These are phyloP conservation scores for Narcine bancroftii DNA, from an alignment of 2,113 vertebrate species.

Conservation along the genomic window DNA sequence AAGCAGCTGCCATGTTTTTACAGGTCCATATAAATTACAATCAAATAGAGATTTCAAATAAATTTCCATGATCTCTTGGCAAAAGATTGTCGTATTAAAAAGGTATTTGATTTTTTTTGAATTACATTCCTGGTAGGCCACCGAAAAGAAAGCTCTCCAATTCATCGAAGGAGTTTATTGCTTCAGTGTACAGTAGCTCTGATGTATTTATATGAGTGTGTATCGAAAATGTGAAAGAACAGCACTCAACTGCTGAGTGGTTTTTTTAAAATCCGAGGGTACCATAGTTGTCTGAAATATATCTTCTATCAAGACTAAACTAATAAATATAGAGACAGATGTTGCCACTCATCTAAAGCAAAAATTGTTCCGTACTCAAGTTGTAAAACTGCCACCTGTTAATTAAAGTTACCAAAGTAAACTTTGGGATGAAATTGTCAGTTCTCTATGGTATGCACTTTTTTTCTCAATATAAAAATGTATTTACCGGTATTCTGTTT, in stretches of 20 bases:
- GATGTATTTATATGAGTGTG: conserved; percentile 27
- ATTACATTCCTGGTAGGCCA: conserved; percentile 27
- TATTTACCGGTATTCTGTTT: background rate
- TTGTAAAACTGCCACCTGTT: conserved; percentile 2
- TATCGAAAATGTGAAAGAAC: conserved; percentile 6
- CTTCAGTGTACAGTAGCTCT: conserved; percentile 27
- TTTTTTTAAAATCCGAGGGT: background rate
- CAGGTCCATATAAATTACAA: conserved; percentile 35
- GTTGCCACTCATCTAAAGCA: background rate
- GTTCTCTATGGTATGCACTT: background rate
- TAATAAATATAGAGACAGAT: conserved; percentile 23
- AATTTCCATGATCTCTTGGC: conserved; percentile 27
- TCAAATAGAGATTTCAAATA: conserved; percentile 35
- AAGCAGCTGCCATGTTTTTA: conserved; percentile 35
- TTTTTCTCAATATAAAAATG: background rate
- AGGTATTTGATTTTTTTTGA: conserved; percentile 34
- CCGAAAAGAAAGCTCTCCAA: conserved; percentile 31
- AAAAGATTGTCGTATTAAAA: conserved; percentile 31
- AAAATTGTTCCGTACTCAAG: background rate
- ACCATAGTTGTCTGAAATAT: conserved; percentile 5
- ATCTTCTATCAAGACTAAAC: background rate
- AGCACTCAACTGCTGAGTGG: background rate
- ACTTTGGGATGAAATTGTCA: conserved; percentile 14
- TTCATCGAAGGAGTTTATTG: conserved; percentile 32
- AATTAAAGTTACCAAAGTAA: conserved; percentile 8